Percentiles rank a stretch among this genome's conserved stretches.
These are phyloP conservation scores for Buceros bicornis DNA, from an alignment of 2,797 vertebrate species.

Conservation along the genomic window DNA sequence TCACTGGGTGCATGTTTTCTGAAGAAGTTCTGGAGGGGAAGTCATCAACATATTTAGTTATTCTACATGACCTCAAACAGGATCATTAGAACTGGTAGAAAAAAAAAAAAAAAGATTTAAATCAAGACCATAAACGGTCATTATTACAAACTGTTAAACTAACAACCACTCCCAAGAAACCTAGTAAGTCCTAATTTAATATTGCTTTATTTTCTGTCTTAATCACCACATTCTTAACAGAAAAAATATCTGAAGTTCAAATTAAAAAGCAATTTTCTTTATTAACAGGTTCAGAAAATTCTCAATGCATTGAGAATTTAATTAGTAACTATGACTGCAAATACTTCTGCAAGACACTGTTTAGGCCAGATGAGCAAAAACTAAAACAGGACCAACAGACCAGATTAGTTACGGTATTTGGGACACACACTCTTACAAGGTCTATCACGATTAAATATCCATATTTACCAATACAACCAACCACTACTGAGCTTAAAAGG, in stretches of 20 bases:
- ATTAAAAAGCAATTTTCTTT: not conserved
- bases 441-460: not conserved
- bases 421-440: not conserved
- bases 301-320: not conserved
- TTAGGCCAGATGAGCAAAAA: not conserved
- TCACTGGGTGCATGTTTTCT: conserved; percentile 95
- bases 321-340: not conserved
- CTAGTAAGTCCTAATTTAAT: not conserved
- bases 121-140: not conserved
- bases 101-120: not conserved
- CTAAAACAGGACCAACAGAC: not conserved
- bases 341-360: not conserved
- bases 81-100: not conserved
- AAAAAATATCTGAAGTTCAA: not conserved
- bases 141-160: not conserved
- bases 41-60: conserved; percentile 3
- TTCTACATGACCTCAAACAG: not conserved
- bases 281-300: not conserved
- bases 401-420: not conserved
- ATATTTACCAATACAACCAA: not conserved
- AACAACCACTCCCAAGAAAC: not conserved
- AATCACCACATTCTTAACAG: not conserved
- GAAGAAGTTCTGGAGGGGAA: conserved; percentile 91
- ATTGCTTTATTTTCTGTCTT: not conserved
- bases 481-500: not conserved